Evolutionary conservation across 2,888 invertebrate species (phyloP), one percentile per base, ranked within the genome.

Genomic region (Drosophila austrosaltans): DNA sequence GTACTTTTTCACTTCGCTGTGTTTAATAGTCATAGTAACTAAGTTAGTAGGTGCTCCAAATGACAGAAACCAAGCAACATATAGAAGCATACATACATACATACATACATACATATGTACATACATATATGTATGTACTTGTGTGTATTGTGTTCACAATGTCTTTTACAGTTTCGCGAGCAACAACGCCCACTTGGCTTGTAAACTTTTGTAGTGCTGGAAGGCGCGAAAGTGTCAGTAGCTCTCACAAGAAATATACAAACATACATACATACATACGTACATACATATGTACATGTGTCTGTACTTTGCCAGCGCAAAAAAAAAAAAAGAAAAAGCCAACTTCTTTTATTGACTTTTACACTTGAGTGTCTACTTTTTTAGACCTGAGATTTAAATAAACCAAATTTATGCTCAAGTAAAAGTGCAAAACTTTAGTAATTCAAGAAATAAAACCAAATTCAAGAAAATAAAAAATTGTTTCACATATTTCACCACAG

Each of bases 1-100:
- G 44, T 44, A 20, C 6, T 6, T 44, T 44, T 16, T 20, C 20
- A 44, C 44, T 44, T 44, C 2, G 6, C 3, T 44, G 44, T 20
- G 44, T 8, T 48, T 48, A 48, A 48, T 48, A 48, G 44, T 44
- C 44, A 44, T 20, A 20, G 44, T 66, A 61, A 58, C 28, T 40
- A 39, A 61, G 60, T 53, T 42, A 48, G 42, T 39, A 63, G 54
- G 60, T 73, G 44, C 44, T 48, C 44, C 44, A 48, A 48, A 48
- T 25, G 40, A 25, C 40, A 44, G 12, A 25, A 8, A 20, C 22
- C 22, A 48, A 48, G 8, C 22, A 10, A 2, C 30, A 30, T 30
- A 44, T 6, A 16, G 16, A 16, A 16, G 16, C 16, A n/a, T n/a
- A n/a, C 42, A 42, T 16, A n/a, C 44, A 42, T n/a, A n/a, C 42